Evolutionary conservation across 2,797 vertebrate species (phyloP).

Genomic region (Pipistrellus nathusii): DNA sequence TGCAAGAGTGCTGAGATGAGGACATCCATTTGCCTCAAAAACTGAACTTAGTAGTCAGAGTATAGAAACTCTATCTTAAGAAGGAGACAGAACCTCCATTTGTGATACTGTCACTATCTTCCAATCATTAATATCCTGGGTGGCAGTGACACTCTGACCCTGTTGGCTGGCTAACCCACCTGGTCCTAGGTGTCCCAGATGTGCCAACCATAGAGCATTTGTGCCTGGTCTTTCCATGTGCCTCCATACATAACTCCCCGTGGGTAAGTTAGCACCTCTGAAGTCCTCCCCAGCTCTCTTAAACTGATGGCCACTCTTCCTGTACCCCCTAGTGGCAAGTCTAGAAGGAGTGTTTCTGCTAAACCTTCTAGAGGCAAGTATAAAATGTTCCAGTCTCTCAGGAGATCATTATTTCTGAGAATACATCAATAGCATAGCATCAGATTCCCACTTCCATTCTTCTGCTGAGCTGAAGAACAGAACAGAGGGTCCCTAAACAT

Average conservation of each 20-base stretch:
- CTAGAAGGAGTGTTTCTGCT: not conserved
- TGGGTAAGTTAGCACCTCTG: not conserved
- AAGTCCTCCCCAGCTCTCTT: not conserved
- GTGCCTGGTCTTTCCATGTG: not conserved
- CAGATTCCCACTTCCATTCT: no score
- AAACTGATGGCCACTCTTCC: not conserved
- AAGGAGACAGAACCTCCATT: not conserved
- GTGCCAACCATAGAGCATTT: rapidly evolving
- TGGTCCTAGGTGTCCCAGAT: no score
- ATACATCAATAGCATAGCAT: not conserved
- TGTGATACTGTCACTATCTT: not conserved
- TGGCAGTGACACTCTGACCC: not conserved
- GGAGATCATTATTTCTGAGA: not conserved
- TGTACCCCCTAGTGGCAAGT: not conserved
- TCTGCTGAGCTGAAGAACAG: not conserved
- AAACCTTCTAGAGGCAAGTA: not conserved
- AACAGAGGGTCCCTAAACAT: not conserved
- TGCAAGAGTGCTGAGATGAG: not conserved
- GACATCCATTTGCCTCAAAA: not conserved
- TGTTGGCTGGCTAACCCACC: not conserved
- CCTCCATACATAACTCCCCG: not conserved
- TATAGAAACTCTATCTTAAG: not conserved
- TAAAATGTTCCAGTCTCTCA: not conserved
- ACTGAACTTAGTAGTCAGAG: not conserved
- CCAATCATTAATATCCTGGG: no score